Percentiles rank a stretch among this genome's conserved stretches.
These are phyloP conservation scores for Eulemur mongoz DNA, from an alignment of 2,797 vertebrate species.

Conservation along the genomic window DNA sequence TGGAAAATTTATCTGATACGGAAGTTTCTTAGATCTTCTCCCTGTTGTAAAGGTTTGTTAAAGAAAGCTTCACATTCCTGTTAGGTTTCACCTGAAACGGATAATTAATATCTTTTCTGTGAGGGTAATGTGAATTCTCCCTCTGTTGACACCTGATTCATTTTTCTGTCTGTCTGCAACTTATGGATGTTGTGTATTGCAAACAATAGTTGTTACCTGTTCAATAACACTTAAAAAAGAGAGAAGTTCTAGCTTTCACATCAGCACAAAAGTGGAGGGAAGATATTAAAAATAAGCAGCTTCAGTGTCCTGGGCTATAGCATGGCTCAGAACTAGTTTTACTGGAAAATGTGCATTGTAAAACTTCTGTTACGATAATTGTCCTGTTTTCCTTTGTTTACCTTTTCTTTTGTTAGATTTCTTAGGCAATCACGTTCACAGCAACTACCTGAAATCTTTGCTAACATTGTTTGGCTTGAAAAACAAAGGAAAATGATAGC, in stretches of 20 bases:
- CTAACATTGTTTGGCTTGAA: background rate
- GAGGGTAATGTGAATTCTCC: background rate
- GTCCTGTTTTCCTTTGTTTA: background rate
- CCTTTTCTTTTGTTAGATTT: background rate
- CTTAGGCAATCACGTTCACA: background rate
- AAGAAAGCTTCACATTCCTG: background rate
- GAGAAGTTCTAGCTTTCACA: background rate
- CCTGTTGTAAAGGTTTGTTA: background rate
- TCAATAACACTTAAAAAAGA: background rate
- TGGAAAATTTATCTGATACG: background rate
- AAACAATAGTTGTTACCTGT: background rate
- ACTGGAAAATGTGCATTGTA: background rate
- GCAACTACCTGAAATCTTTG: background rate
- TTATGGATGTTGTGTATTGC: background rate
- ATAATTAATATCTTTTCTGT: background rate
- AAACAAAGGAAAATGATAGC: background rate
- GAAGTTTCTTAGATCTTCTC: background rate
- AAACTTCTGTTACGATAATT: background rate
- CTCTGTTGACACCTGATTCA: background rate
- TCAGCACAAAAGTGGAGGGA: background rate
- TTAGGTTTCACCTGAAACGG: background rate
- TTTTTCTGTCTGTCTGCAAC: background rate
- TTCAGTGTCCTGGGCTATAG: background rate
- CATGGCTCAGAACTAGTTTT: background rate
- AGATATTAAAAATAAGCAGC: background rate